Evolutionary conservation across 2,888 invertebrate genomes (phyloP), one percentile per base, ranked within the genome.

Genomic region (Pelosia muscerda): DNA sequence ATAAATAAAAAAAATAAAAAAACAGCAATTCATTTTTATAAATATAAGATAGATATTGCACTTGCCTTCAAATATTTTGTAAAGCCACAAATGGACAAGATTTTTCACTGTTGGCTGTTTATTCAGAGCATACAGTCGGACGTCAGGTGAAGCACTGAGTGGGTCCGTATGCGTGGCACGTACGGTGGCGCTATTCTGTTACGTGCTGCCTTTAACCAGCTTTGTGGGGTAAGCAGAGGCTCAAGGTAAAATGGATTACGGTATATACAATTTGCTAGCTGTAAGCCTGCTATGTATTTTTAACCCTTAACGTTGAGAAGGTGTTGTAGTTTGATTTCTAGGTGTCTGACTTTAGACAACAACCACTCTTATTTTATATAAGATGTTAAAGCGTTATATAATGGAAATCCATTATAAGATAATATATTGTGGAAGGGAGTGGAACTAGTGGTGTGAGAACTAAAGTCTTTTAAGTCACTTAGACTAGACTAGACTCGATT

Each of bases 151-250:
- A 58, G 22, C 9, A 19, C 25, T 23, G 38, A 13, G 10, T 9
- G 4, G n/a, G 11, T 67, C 15, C 3, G 53, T 49, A 66, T 31
- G 22, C 56, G 5, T 5, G 15, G n/a, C 66, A 66, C 66, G 66
- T 66, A n/a, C 15, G 11, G 13, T 49, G 28, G 56, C 6, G 55
- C 56, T 66, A 66, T 66, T 66, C 61, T 42, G 61, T 9, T 19
- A 56, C 61, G 49, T 28, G 56, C 15, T 34, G 58, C 59, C 59
- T 59, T 59, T 23, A 53, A 53, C 22, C 26, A 55, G 38, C 25
- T 38, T 66, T 55, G 42, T 55, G 38, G 55, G n/a, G 55, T 42
- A 34, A 66, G 60, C 66, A 61, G 34, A 25, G 23, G 26, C 56
- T 64, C 49, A 22, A 26, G n/a, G 15, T 38, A 9, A 54, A 63